phyloP scores from a whole-genome alignment of 2,113 vertebrate species.

The Merops nubicus region DNA sequence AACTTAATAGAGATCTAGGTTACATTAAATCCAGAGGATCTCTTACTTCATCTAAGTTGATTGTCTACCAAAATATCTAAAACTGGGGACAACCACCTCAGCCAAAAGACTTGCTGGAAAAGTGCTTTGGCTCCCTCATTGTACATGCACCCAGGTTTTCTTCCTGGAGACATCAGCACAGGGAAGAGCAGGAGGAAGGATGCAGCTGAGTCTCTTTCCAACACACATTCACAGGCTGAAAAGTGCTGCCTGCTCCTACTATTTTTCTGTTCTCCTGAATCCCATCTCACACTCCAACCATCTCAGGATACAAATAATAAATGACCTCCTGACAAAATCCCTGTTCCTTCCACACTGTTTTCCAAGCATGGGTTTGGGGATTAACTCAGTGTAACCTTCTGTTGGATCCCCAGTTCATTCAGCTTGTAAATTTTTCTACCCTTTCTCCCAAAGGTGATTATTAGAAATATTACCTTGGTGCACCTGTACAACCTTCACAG shows the following conservation, averaged over 20 bases:
- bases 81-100: background rate
- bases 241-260: background rate
- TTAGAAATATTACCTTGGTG: background rate
- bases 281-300: background rate
- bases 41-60: background rate
- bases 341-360: background rate
- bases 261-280: background rate
- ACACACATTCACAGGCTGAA: background rate
- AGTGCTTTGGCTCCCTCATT: background rate
- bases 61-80: background rate
- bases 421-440: background rate
- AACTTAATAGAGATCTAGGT: background rate
- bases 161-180: background rate
- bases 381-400: background rate
- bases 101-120: background rate
- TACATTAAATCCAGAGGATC: background rate
- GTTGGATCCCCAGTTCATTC: background rate
- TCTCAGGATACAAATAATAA: background rate
- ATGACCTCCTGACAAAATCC: background rate
- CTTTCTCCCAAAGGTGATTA: background rate
- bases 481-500: background rate
- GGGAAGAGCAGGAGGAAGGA: background rate
- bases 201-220: background rate
- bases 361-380: background rate
- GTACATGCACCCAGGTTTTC: background rate